Percentiles rank a stretch among this genome's conserved stretches.
Conservation (phyloP, 2,888 invertebrate species). For the Tholera decimalis region DNA sequence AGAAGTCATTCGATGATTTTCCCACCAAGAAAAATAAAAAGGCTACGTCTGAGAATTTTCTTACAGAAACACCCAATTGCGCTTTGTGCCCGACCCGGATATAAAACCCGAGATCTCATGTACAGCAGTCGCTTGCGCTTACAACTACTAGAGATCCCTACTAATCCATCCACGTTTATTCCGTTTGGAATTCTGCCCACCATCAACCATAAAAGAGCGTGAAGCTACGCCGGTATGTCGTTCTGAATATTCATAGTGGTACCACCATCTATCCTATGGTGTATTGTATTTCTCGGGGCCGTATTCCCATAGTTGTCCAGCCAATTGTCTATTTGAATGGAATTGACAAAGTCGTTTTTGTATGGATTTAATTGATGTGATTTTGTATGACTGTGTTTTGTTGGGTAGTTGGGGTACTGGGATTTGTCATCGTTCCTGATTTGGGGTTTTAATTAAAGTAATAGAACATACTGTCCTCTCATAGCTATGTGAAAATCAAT, state of each 20-base stretch:
- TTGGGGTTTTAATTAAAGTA: too few relatives aligned
- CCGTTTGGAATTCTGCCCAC: conserved; percentile 36
- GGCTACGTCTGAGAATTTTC: too few relatives aligned
- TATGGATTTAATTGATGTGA: conserved; percentile 43
- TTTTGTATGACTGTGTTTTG: conserved; percentile 22
- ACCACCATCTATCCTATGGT: conserved; percentile 71
- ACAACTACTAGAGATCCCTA: too few relatives aligned
- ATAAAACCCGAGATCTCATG: too few relatives aligned
- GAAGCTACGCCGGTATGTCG: conserved; percentile 47
- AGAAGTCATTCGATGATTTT: too few relatives aligned
- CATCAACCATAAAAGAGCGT: conserved; percentile 24
- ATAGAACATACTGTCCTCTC: too few relatives aligned
- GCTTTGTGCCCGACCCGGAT: too few relatives aligned
- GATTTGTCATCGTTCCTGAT: too few relatives aligned
- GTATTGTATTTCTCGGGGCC: conserved; percentile 84
- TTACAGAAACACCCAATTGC: too few relatives aligned
- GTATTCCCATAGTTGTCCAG: conserved; percentile 81
- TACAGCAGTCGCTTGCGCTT: too few relatives aligned
- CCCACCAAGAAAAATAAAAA: too few relatives aligned
- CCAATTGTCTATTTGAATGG: conserved; percentile 74
- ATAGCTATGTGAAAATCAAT: too few relatives aligned
- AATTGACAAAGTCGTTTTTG: conserved; percentile 61
- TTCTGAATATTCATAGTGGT: conserved; percentile 77
- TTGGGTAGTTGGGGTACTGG: background rate
- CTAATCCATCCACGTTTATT: background rate